Evolutionary conservation across 2,797 vertebrate species (phyloP), one percentile per base, ranked within the genome.

Genomic region (Hafferia zeledoni): DNA sequence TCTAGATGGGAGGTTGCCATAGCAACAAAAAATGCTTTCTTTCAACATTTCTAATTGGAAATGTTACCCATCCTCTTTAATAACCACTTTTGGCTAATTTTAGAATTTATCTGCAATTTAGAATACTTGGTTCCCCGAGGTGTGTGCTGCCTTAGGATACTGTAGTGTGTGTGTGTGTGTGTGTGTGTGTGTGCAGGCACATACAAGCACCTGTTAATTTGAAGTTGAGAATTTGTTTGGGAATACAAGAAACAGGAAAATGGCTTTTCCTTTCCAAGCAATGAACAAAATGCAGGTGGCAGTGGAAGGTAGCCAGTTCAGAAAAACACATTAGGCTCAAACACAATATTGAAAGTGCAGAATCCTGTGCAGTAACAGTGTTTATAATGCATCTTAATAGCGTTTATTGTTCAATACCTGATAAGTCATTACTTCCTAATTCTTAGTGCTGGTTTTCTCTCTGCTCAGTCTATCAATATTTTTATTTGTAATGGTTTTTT

Each of bases 21-120:
- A 83, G 94, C 63, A 95, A 95, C 83, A 70, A n/a, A 90, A 93
- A 86, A 83, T n/a, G 77, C 77, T 83, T 94, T 43, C 61, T 78
- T 88, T 83, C 18, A 33, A 49, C 22, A 25, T 35, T 75, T 82
- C 75, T 79, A 49, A 44, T 86, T 82, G 77, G 65, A 70, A 94
- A 57, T 74, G 50, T 69, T 94, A 53, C 28, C 76, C 76, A 16
- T 90, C 35, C 30, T 83, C 61, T 94, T 88, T 81, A 83, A 75
- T 87, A 81, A 88, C n/a, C 41, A 46, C 55, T 82, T 89, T 5
- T 55, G 43, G 70, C 55, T 93, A 81, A 86, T 92, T 90, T 91
- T 91, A 82, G 83, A 71, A 15, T 81, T 68, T 78, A 55, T 71
- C 61, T 86, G 44, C 46, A 17, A 6, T 91, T 90, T 78, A 44